Conservation (phyloP, 2,113 vertebrate genomes). For the Eulemur rufifrons region DNA sequence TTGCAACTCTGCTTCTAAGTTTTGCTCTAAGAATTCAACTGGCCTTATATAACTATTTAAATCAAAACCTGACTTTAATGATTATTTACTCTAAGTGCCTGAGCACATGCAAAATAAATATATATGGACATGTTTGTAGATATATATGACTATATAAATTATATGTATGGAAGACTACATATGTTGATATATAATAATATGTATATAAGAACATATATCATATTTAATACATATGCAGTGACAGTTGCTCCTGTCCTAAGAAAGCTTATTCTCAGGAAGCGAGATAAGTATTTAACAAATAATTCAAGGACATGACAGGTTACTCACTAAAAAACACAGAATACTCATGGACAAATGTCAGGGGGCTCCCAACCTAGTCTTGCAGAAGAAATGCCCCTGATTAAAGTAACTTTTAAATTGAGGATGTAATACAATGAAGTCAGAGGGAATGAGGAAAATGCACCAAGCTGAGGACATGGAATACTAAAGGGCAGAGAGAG, state of each 20-base stretch:
- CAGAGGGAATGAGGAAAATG: neutral
- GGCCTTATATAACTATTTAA: neutral
- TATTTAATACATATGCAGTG: neutral
- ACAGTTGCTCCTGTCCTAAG: neutral
- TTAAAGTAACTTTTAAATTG: neutral
- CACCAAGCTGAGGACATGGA: neutral
- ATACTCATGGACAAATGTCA: neutral
- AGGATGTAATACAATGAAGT: neutral
- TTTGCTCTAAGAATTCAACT: neutral
- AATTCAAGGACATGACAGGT: neutral
- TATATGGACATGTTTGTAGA: neutral
- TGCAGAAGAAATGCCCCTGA: neutral
- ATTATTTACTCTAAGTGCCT: neutral
- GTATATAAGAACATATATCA: neutral
- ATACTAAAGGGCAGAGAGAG: neutral
- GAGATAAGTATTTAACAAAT: neutral
- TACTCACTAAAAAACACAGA: neutral
- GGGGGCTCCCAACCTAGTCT: neutral
- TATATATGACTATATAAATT: neutral
- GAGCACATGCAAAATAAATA: neutral
- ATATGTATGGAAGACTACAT: too few species aligned
- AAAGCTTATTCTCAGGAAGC: neutral
- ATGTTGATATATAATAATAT: neutral
- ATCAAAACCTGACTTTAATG: neutral
- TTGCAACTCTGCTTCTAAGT: neutral